Evolutionary conservation across 2,888 invertebrate genomes (phyloP).

Genomic region (Eristalinus aeneus): DNA sequence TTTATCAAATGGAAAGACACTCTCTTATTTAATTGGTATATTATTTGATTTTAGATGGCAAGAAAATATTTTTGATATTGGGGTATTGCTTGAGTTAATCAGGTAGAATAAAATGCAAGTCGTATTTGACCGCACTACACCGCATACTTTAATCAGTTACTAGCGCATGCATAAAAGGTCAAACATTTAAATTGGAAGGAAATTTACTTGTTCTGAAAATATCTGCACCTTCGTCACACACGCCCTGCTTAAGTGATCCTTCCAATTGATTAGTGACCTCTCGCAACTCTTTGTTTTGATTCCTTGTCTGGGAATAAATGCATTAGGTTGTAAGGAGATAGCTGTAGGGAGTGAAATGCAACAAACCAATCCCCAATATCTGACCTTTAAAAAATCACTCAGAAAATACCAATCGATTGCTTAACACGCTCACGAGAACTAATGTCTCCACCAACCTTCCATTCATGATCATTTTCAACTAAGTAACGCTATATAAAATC

Average conservation of each 20-base stretch:
- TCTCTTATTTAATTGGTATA: constrained; percentile 23
- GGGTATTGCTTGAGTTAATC: background rate
- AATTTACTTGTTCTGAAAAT: too few species aligned
- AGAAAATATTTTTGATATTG: background rate
- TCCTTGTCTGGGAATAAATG: background rate
- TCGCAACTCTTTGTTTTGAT: too few species aligned
- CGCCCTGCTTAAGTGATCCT: too few species aligned
- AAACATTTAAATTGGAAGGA: too few species aligned
- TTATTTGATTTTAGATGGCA: background rate
- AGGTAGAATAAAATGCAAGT: too few species aligned
- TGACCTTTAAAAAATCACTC: background rate
- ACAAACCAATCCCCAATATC: background rate
- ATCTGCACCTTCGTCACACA: too few species aligned
- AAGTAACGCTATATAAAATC: background rate
- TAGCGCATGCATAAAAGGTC: too few species aligned
- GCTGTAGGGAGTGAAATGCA: background rate
- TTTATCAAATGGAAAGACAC: constrained; percentile 9
- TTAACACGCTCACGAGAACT: constrained; percentile 13
- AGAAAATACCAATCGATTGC: constrained; percentile 44
- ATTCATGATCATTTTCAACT: background rate
- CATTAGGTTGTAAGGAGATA: background rate
- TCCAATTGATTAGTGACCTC: too few species aligned
- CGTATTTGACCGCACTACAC: too few species aligned
- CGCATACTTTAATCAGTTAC: too few species aligned
- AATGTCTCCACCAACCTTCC: background rate